A percentile compares a stretch with the other conserved stretches of the same genome.
These are phyloP conservation scores for Menura novaehollandiae DNA, from an alignment of 2,113 vertebrate genomes.

Conservation along the genomic window DNA sequence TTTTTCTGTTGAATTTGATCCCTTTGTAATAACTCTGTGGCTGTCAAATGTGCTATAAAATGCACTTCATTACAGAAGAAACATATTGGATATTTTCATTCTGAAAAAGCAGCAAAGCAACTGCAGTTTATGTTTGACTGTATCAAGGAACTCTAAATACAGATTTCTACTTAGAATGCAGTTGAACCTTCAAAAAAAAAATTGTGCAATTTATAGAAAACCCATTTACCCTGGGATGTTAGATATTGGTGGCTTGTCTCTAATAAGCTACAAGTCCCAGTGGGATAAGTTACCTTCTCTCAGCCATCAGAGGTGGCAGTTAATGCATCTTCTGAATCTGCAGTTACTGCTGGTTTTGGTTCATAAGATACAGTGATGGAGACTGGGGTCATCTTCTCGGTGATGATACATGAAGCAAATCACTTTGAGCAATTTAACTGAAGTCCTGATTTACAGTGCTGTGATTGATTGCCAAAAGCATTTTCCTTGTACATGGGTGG, in stretches of 20 bases:
- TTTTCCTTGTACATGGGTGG: not conserved
- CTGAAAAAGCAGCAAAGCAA: not conserved
- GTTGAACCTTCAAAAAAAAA: not conserved
- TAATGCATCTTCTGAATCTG: not conserved
- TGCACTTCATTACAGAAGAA: not conserved
- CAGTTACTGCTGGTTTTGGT: not conserved
- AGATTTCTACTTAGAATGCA: not conserved
- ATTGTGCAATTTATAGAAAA: not conserved
- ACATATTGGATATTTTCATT: fast-evolving
- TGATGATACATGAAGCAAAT: not conserved
- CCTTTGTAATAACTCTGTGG: not conserved
- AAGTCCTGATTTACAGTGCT: not conserved
- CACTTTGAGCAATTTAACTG: not conserved
- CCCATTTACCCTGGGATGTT: fast-evolving
- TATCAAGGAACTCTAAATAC: not conserved
- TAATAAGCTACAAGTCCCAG: not conserved
- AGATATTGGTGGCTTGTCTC: not conserved
- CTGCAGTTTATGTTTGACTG: not conserved
- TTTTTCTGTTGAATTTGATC: not conserved
- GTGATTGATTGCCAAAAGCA: fast-evolving
- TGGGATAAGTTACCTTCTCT: not conserved
- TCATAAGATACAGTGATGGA: not conserved
- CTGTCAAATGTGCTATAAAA: not conserved
- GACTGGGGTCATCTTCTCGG: not conserved
- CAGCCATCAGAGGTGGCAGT: not conserved